Percentiles rank a stretch among this genome's conserved stretches.
Conservation (phyloP, 1,140 invertebrate genomes). For the Scaptomyza graminum region DNA sequence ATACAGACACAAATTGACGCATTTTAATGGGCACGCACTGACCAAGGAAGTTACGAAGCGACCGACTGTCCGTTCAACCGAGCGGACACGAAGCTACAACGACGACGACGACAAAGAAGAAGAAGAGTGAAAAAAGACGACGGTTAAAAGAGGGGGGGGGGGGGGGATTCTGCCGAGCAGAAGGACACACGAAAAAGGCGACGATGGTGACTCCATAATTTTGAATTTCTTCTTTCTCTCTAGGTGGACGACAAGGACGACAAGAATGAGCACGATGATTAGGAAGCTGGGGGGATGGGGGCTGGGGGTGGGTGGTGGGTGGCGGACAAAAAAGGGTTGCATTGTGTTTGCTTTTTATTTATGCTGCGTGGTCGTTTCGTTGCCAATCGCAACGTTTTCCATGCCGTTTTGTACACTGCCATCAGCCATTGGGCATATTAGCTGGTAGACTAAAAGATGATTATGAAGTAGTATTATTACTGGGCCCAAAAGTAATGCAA, state of each 20-base stretch:
- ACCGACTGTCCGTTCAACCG: not conserved
- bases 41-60: conserved; percentile 38
- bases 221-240: conserved; percentile 65
- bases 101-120: conserved; percentile 23
- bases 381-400: conserved; percentile 42
- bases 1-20: conserved; percentile 58
- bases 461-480: no score
- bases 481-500: no score
- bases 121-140: no score
- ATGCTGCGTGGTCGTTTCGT: conserved; percentile 76
- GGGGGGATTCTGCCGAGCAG: no score
- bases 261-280: conserved; percentile 37
- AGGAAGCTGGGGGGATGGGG: not conserved
- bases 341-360: conserved; percentile 42
- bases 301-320: not conserved
- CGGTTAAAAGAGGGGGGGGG: no score
- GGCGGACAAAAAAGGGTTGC: conserved; percentile 51
- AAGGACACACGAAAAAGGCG: not conserved
- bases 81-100: not conserved
- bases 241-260: conserved; percentile 26
- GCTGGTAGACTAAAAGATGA: not conserved
- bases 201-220: conserved; percentile 63
- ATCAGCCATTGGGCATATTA: not conserved
- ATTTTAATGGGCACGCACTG: conserved; percentile 65
- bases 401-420: conserved; percentile 29